Conservation (phyloP, 2,888 invertebrate genomes). For the Dicycla oo region DNA sequence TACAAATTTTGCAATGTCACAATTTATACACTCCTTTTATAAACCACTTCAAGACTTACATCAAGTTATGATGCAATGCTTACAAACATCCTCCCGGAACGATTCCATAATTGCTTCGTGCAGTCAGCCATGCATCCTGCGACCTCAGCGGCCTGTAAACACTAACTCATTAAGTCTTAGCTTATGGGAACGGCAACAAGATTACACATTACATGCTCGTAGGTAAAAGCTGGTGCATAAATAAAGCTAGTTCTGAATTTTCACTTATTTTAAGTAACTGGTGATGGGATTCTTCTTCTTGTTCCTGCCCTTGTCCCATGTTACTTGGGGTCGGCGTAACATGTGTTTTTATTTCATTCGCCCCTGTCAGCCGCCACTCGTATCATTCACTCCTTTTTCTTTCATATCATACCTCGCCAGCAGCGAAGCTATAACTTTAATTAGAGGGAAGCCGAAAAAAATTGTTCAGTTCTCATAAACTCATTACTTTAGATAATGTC, state of each 20-base stretch:
- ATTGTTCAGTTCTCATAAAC: no score
- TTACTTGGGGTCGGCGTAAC: neutral
- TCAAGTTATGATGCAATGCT: conserved; percentile 2
- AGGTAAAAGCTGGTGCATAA: neutral
- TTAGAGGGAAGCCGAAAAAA: no score
- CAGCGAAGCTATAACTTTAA: no score
- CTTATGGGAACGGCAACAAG: neutral
- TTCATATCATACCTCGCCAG: neutral
- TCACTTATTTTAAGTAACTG: neutral
- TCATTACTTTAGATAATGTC: no score
- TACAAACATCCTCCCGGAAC: neutral
- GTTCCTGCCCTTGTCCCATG: neutral
- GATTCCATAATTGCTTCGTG: conserved; percentile 21
- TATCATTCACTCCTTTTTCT: neutral
- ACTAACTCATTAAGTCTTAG: conserved; percentile 17
- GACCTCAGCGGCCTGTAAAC: neutral
- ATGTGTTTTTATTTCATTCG: neutral
- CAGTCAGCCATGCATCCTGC: conserved; percentile 6
- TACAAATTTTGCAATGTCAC: no score
- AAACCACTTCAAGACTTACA: neutral
- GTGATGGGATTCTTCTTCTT: neutral
- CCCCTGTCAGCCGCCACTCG: neutral
- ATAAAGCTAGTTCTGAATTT: neutral
- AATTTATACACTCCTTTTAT: neutral
- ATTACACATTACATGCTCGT: neutral